Conservation (phyloP, 2,797 vertebrate species). For the Neostethus bicornis region DNA sequence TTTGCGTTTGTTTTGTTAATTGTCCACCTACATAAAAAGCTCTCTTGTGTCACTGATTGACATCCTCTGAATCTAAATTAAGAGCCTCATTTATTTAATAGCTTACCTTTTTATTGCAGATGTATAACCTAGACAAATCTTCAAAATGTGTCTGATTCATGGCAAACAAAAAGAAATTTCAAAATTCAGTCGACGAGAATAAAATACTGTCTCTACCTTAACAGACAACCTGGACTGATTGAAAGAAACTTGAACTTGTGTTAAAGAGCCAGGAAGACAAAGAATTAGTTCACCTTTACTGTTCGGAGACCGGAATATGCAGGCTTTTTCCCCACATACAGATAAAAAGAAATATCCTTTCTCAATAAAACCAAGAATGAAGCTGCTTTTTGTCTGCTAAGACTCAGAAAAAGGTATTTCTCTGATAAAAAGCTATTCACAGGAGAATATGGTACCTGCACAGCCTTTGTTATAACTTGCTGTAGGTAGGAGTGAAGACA, state of each 20-base stretch:
- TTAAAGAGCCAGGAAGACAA: constrained; percentile 13
- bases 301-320: constrained; percentile 11
- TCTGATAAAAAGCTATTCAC: constrained; percentile 53
- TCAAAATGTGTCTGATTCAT: too few relatives aligned
- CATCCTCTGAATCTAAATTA: neutral
- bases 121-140: too few relatives aligned
- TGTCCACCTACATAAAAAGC: too few relatives aligned
- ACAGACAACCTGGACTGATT: constrained; percentile 9
- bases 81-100: neutral
- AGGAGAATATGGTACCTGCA: constrained; percentile 28
- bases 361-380: constrained; percentile 52
- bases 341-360: constrained; percentile 3
- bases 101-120: too few relatives aligned
- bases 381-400: constrained; percentile 51
- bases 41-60: too few relatives aligned
- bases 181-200: too few relatives aligned
- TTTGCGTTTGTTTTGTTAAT: too few relatives aligned
- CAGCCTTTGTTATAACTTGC: constrained; percentile 56
- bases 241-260: constrained; percentile 11
- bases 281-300: constrained; percentile 21
- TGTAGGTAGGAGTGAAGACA: constrained; percentile 66
- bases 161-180: too few relatives aligned
- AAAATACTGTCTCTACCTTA: neutral
- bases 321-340: constrained; percentile 10
- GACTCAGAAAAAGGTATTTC: constrained; percentile 32